These are phyloP conservation scores for Choloepus didactylus DNA, from an alignment of 2,797 vertebrate species.

Conservation along the genomic window DNA sequence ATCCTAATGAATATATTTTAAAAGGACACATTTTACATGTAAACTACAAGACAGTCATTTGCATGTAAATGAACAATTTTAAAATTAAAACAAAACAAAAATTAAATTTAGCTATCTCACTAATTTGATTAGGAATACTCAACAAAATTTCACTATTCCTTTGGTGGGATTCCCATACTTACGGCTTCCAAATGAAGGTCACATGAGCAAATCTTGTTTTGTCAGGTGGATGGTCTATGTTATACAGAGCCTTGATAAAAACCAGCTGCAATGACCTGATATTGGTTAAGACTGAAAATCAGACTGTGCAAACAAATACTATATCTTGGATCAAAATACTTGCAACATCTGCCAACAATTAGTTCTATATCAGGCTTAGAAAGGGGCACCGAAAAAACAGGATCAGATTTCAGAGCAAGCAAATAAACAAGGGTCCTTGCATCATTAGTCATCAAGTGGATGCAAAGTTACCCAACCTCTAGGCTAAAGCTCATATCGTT, in stretches of 20 bases:
- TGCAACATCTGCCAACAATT: slow-evolving; percentile 95
- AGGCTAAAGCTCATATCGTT: slow-evolving; percentile 76
- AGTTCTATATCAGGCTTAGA: slow-evolving; percentile 89
- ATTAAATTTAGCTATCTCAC: slow-evolving; percentile 84
- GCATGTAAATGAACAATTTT: slow-evolving; percentile 78
- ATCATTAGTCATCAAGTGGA: slow-evolving; percentile 90
- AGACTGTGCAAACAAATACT: slow-evolving; percentile 96
- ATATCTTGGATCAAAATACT: slow-evolving; percentile 89
- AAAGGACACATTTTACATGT: slow-evolving; percentile 70
- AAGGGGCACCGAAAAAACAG: slow-evolving; percentile 87
- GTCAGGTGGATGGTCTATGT: slow-evolving; percentile 93
- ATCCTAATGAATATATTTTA: slow-evolving; percentile 79
- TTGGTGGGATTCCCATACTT: slow-evolving; percentile 83
- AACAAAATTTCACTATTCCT: slow-evolving; percentile 81
- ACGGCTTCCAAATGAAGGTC: slow-evolving; percentile 90
- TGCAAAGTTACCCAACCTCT: slow-evolving; percentile 73
- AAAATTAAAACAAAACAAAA: slow-evolving; percentile 80
- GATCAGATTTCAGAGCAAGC: slow-evolving; percentile 91
- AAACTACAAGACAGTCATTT: slow-evolving; percentile 72
- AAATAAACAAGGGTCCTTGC: slow-evolving; percentile 92
- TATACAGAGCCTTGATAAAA: slow-evolving; percentile 92
- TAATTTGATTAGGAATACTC: slow-evolving; percentile 86
- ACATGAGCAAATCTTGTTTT: slow-evolving; percentile 93
- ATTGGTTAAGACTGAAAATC: slow-evolving; percentile 94
- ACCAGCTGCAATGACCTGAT: slow-evolving; percentile 93